Evolutionary conservation across 2,888 invertebrate genomes (phyloP).

Genomic region (Myopa testacea): DNA sequence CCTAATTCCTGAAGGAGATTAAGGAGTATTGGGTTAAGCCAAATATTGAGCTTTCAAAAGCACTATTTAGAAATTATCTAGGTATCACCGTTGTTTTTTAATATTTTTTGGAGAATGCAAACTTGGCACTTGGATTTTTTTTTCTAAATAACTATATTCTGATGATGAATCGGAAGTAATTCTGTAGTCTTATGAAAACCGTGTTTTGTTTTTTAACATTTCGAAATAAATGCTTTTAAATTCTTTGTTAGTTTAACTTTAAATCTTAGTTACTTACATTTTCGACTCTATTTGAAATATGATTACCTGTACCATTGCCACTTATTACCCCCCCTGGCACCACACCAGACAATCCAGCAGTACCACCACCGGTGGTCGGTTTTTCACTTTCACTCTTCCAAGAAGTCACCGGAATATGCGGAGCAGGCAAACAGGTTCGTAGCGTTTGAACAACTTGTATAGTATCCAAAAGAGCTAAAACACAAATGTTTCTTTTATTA

Average conservation of each 20-base stretch:
- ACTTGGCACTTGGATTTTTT: neutral
- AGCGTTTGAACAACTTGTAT: conserved; percentile 88
- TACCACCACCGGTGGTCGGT: conserved; percentile 44
- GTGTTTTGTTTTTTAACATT: neutral
- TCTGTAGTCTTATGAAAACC: neutral
- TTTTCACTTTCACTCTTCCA: conserved; percentile 83
- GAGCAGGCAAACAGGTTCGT: conserved; percentile 86
- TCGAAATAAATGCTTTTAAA: neutral
- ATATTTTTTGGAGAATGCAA: neutral
- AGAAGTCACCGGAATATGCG: conserved; percentile 88
- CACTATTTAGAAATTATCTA: too few species aligned
- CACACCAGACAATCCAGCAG: conserved; percentile 26
- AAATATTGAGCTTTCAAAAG: too few species aligned
- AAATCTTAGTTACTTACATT: conserved; percentile 49
- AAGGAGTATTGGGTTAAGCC: too few species aligned
- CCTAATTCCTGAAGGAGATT: too few species aligned
- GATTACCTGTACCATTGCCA: conserved; percentile 43
- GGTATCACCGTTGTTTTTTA: too few species aligned
- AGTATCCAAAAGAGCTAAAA: conserved; percentile 82
- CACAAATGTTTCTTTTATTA: neutral
- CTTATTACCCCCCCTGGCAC: conserved; percentile 36
- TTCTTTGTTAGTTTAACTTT: neutral
- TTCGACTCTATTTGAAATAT: conserved; percentile 49
- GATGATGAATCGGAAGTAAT: too few species aligned
- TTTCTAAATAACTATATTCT: neutral